Evolutionary conservation across 1,140 invertebrate species (phyloP), one percentile per base, ranked within the genome.

Genomic region (Palaemon carinicauda): DNA sequence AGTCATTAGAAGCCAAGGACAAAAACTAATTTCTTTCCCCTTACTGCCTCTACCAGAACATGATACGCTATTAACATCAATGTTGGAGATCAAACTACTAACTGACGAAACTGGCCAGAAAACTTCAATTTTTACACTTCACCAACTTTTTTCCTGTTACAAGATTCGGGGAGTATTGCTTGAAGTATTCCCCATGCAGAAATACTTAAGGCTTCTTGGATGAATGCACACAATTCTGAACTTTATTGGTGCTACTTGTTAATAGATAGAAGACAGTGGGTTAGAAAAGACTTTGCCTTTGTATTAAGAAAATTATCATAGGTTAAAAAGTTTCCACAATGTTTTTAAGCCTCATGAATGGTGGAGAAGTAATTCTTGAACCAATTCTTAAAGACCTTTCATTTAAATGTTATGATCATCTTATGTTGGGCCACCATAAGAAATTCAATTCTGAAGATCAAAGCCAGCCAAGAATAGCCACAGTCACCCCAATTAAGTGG

Each of bases 41-140:
- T 75, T 9, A 75, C n/a, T 75, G 73, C 33, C 73, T 75, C 73
- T 31, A 27, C 24, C 73, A 71, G 69, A 71, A 71, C 24, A 71
- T 71, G 69, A 27, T 24, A 71, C 69, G 24, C 12, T 75, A 9
- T 15, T n/a, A n/a, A n/a, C 29, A 75, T 75, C 73, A 14, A 50
- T 15, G 73, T 5, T 75, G 73, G 33, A 75, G 31, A 75, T 75
- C 7, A 15, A 21, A 19, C 10, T 29, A 31, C 29, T 75, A 33
- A 27, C 73, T 75, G 73, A 75, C 27, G 73, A 31, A 7, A 75
- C 15, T 75, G 33, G 73, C 29, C 73, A 75, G 14, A 9, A 7
- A 50, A 12, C 33, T 33, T 15, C 73, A 75, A 33, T 75, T 27
- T 75, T 75, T 75, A 75, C 73, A 75, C 7, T 75, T 15, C 10